phyloP scores from a whole-genome alignment of 1,140 invertebrate genomes.

The Leptinotarsa texana region DNA sequence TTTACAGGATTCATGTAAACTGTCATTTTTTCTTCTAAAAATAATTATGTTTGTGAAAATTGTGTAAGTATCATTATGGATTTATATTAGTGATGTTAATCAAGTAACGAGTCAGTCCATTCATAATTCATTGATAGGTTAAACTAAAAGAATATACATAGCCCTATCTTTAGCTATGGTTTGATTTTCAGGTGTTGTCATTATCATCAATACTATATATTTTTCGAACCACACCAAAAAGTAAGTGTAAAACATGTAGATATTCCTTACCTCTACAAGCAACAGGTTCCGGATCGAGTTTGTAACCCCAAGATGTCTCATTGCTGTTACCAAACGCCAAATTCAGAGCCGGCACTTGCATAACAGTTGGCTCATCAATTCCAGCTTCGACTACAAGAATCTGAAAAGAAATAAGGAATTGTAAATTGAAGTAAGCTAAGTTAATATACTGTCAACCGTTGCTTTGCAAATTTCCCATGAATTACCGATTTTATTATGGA shows the following conservation, averaged over 20 bases:
- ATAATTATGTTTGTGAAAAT: too few relatives aligned
- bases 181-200: background rate
- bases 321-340: background rate
- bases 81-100: too few relatives aligned
- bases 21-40: too few relatives aligned
- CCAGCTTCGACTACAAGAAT: slow-evolving; percentile 81
- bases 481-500: too few relatives aligned
- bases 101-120: too few relatives aligned
- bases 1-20: too few relatives aligned
- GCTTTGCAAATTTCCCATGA: too few relatives aligned
- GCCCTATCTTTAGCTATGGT: background rate
- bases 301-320: background rate
- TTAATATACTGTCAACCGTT: too few relatives aligned
- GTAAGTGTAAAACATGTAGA: background rate
- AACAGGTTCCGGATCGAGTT: background rate
- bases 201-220: background rate
- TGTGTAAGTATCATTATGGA: too few relatives aligned
- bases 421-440: too few relatives aligned
- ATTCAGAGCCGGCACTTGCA: slow-evolving; percentile 13
- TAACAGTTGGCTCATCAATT: slow-evolving; percentile 24
- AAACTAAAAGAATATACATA: background rate
- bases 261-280: background rate
- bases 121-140: background rate
- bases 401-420: slow-evolving; percentile 35
- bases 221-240: background rate